A percentile compares a stretch with the other conserved stretches of the same genome.
Evolutionary conservation across 2,113 vertebrate genomes (phyloP).

Genomic region (Rutilus rutilus): DNA sequence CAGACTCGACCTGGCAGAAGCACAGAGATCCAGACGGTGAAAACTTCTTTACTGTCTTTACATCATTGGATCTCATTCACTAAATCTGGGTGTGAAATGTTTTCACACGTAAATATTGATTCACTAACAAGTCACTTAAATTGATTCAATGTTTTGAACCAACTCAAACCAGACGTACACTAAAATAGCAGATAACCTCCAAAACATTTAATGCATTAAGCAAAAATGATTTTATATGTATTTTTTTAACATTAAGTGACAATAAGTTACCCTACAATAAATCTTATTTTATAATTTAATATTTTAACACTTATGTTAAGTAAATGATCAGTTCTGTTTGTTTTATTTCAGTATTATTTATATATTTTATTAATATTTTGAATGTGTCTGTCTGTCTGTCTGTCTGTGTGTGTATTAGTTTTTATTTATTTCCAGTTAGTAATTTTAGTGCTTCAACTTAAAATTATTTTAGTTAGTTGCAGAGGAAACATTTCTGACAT

Average conservation of each 20-base stretch:
- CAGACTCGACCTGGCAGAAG: constrained; percentile 66
- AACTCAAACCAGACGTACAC: neutral
- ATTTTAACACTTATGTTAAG: too few relatives aligned
- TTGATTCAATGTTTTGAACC: neutral
- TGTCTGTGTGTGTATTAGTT: too few relatives aligned
- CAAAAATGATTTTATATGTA: neutral
- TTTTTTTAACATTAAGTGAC: neutral
- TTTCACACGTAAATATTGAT: neutral
- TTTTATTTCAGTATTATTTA: too few relatives aligned
- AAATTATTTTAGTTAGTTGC: too few relatives aligned
- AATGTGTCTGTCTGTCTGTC: too few relatives aligned
- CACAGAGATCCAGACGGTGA: constrained; percentile 74
- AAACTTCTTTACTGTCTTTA: neutral
- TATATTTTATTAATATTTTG: too few relatives aligned
- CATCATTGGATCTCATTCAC: neutral
- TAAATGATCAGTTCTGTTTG: too few relatives aligned
- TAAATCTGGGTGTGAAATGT: neutral
- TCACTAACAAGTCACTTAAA: neutral
- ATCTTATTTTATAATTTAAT: too few relatives aligned
- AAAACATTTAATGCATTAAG: neutral
- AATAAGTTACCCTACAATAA: neutral
- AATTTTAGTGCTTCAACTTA: too few relatives aligned
- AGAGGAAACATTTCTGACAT: too few relatives aligned
- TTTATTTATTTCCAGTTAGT: too few relatives aligned
- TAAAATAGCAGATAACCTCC: neutral